A percentile compares a stretch with the other conserved stretches of the same genome.
These are phyloP conservation scores for Egretta garzetta DNA, from an alignment of 2,113 vertebrate genomes.

Conservation along the genomic window DNA sequence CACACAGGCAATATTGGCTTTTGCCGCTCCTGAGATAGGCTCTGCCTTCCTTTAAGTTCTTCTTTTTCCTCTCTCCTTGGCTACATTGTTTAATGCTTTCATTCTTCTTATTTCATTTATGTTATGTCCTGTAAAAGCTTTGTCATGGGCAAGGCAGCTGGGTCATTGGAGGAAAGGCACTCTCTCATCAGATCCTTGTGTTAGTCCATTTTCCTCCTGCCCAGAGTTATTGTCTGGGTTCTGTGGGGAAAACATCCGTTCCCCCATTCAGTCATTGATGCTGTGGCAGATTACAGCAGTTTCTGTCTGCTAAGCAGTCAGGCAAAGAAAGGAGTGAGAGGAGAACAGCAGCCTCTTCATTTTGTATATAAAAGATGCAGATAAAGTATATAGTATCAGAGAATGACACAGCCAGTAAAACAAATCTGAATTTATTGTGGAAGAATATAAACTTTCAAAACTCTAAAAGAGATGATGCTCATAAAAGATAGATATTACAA, in stretches of 20 bases:
- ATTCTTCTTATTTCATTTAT: conserved; percentile 45
- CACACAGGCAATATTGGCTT: neutral
- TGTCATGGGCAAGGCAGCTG: conserved; percentile 10
- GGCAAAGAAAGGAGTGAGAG: conserved; percentile 13
- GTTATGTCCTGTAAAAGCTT: conserved; percentile 36
- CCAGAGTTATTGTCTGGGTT: conserved; percentile 36
- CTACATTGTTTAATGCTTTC: conserved; percentile 7
- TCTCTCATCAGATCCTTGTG: conserved; percentile 19
- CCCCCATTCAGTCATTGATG: neutral
- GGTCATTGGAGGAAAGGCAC: conserved; percentile 12
- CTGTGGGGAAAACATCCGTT: conserved; percentile 20
- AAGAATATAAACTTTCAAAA: conserved; percentile 28
- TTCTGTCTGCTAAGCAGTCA: conserved; percentile 31
- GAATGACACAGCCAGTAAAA: neutral
- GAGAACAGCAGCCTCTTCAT: neutral
- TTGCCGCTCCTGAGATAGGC: neutral
- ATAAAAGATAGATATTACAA: conserved; percentile 52
- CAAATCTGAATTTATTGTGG: neutral
- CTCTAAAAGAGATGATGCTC: neutral
- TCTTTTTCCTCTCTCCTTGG: neutral
- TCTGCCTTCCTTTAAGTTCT: neutral
- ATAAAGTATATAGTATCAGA: neutral
- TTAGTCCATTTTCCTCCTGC: conserved; percentile 35
- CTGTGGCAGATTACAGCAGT: conserved; percentile 2
- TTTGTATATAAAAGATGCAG: conserved; percentile 14